A percentile compares a stretch with the other conserved stretches of the same genome.
Conservation (phyloP, 2,888 invertebrate genomes). For the Aspidiotus destructor region DNA sequence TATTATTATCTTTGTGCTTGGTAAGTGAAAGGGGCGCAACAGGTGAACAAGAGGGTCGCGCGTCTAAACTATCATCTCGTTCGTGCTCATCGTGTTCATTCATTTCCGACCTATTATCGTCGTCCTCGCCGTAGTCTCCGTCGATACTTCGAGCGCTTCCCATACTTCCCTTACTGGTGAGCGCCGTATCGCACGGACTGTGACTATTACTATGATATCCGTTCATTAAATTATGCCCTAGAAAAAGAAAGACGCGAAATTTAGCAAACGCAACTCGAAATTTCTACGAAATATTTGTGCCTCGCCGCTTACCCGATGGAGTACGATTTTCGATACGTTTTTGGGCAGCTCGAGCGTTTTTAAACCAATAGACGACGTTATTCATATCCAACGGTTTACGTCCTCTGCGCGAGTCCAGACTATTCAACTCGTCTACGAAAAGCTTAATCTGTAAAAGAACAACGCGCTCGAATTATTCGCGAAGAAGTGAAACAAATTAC, state of each 20-base stretch:
- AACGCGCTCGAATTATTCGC: background rate
- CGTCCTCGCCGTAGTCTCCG: conserved; percentile 53
- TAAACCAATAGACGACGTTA: conserved; percentile 96
- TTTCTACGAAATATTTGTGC: background rate
- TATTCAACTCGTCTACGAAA: conserved; percentile 88
- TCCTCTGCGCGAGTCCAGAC: conserved; percentile 80
- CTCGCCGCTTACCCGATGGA: conserved; percentile 41
- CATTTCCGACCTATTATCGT: conserved; percentile 47
- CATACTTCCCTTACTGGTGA: conserved; percentile 42
- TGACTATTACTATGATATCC: conserved; percentile 57
- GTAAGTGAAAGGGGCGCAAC: conserved; percentile 61
- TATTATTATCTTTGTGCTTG: conserved; percentile 45
- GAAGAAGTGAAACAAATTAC: too few species aligned
- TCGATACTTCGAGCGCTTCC: conserved; percentile 43
- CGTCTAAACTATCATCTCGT: conserved; percentile 33
- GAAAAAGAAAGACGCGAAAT: background rate
- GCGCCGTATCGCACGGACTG: conserved; percentile 55
- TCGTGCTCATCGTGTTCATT: conserved; percentile 15
- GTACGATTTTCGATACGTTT: conserved; percentile 68
- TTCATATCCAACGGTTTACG: conserved; percentile 89
- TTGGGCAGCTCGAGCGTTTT: conserved; percentile 91
- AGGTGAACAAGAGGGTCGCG: conserved; percentile 49
- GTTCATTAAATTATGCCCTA: conserved; percentile 42
- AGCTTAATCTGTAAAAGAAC: conserved; percentile 60
- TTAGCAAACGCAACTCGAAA: background rate